phyloP scores from a whole-genome alignment of 2,797 vertebrate species.

The Characodon lateralis region DNA sequence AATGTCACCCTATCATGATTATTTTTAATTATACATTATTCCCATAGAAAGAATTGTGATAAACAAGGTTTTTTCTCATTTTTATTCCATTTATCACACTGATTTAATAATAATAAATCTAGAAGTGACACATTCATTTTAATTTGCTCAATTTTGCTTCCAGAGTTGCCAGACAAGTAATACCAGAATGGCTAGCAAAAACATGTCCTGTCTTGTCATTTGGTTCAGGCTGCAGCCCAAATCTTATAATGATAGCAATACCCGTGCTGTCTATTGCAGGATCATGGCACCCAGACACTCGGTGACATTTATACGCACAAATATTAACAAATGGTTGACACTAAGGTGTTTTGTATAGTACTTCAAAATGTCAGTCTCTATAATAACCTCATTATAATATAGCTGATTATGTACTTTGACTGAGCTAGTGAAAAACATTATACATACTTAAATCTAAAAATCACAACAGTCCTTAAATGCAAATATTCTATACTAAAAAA shows the following conservation, averaged over 20 bases:
- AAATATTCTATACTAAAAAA: not conserved
- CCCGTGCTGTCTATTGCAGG: conserved; percentile 2
- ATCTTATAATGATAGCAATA: conserved; percentile 1
- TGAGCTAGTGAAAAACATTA: conserved; percentile 1
- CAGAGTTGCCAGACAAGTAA: not conserved
- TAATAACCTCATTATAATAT: conserved; percentile 10
- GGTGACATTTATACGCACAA: not conserved
- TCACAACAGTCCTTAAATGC: not conserved
- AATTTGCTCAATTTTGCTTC: not conserved
- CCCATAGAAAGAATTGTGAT: not conserved
- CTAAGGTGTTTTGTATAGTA: not conserved
- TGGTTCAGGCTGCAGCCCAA: conserved; percentile 6
- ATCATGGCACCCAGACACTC: not conserved
- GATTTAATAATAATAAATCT: not conserved
- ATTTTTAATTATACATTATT: not conserved
- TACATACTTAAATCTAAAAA: conserved; percentile 9
- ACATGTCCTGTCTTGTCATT: not conserved
- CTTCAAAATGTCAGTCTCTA: conserved; percentile 1
- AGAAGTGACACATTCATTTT: not conserved
- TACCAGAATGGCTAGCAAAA: not conserved
- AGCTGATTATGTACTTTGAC: not conserved
- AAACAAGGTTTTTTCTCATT: not conserved
- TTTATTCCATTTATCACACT: not conserved
- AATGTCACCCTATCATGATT: not conserved
- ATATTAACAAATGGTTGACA: conserved; percentile 10